Evolutionary conservation across 2,797 vertebrate genomes (phyloP), one percentile per base, ranked within the genome.

Genomic region (Hybognathus amarus): DNA sequence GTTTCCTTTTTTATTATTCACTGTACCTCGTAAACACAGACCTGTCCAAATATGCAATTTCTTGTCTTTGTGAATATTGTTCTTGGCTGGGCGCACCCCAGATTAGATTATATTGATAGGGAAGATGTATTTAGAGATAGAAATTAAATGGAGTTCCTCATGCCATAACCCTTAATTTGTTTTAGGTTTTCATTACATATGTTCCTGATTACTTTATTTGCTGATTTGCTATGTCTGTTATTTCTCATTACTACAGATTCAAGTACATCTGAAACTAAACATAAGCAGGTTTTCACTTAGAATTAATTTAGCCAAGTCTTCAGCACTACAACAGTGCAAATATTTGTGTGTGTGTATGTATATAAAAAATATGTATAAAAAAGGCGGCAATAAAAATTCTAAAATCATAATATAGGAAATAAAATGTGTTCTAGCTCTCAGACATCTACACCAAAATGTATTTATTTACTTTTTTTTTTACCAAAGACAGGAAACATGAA

Each of bases 31-130:
- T 64, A 84, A 88, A 87, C 88, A 82, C 79, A 79, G 80, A 85
- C 86, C 87, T 85, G 84, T 87, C 87, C 89, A 91, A 89, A 91
- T 90, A 90, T 83, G 88, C 89, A 86, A 80, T 89, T 88, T 85
- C 80, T 81, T 77, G 66, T 87, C 77, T 86, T 83, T 63, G 78
- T 20, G 80, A 82, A 80, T 88, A 85, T 91, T 88, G 86, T 90
- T 91, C 73, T 90, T 83, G 89, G 92, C 92, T 77, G 85, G 77
- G 70, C 59, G 64, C 85, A 87, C 38, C 83, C 76, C 84, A 88
- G 89, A 93, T 93, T 89, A 92, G 89, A 93, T 94, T 88, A 88
- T 90, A 92, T 88, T 90, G 91, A 93, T 92, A 89, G 87, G 88
- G 83, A 80, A 90, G 88, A 92, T 91, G 90, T 88, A 91, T 86